Conservation (phyloP, 2,113 vertebrate species). For the Ursus arctos region DNA sequence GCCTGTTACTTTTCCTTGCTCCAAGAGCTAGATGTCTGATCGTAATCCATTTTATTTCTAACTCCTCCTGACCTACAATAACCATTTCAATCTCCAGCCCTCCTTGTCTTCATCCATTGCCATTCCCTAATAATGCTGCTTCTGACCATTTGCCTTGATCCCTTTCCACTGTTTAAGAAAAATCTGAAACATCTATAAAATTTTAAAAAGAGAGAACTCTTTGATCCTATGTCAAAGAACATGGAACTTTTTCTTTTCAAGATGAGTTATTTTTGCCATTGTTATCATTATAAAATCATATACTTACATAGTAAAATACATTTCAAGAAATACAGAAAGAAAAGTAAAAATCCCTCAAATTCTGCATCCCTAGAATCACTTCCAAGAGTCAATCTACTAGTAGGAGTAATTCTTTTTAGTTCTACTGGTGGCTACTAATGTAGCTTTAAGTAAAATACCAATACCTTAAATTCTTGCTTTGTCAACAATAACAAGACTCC, state of each 20-base stretch:
- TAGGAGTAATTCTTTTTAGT: not conserved
- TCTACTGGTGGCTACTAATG: not conserved
- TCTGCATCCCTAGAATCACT: not conserved
- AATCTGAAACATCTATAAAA: not conserved
- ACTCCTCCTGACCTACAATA: not conserved
- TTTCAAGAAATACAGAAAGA: not conserved
- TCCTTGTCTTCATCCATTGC: not conserved
- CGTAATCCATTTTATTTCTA: not conserved
- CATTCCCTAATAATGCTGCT: not conserved
- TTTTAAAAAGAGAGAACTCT: constrained; percentile 14
- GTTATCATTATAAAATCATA: constrained; percentile 11
- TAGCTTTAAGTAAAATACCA: not conserved
- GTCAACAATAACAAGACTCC: not conserved
- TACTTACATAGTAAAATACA: not conserved
- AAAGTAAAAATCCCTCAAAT: not conserved
- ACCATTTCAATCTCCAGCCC: not conserved
- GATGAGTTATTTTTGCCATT: not conserved
- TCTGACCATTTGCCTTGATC: constrained; percentile 8
- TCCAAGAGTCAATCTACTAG: not conserved
- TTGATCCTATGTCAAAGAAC: not conserved
- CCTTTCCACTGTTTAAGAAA: not conserved
- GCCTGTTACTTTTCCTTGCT: not conserved
- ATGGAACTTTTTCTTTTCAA: not conserved
- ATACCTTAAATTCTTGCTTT: not conserved
- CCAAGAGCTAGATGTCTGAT: not conserved